Evolutionary conservation across 2,797 vertebrate genomes (phyloP).

Genomic region (Tadarida brasiliensis): DNA sequence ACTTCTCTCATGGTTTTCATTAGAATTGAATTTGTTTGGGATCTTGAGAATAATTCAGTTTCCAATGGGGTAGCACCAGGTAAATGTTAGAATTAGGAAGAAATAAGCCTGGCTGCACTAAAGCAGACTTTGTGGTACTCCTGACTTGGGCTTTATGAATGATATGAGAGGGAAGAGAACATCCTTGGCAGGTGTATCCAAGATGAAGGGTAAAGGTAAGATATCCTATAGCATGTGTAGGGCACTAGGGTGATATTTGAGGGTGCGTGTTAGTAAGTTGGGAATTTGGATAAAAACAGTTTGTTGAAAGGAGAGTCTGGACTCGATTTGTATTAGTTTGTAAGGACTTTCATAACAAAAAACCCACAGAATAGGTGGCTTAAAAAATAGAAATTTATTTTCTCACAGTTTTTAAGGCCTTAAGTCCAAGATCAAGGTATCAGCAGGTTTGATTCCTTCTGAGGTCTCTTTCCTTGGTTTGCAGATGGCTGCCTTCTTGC

Average conservation of each 20-base stretch:
- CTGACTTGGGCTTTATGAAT: not conserved
- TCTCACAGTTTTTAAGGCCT: not conserved
- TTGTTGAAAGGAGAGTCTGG: not conserved
- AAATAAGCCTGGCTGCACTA: not conserved
- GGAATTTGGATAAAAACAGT: not conserved
- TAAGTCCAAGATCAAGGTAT: not conserved
- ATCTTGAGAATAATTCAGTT: not conserved
- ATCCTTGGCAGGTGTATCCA: not conserved
- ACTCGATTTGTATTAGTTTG: not conserved
- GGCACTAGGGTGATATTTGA: not conserved
- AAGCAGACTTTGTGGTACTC: not conserved
- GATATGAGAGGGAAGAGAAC: not conserved
- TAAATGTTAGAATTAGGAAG: not conserved
- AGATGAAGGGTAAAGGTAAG: not conserved
- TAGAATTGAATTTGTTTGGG: not conserved
- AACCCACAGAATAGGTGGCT: not conserved
- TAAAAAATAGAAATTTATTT: not conserved
- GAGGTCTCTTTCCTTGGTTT: not conserved
- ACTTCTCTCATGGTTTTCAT: not conserved
- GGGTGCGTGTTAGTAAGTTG: rapidly evolving
- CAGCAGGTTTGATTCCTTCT: not conserved
- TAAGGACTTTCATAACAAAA: not conserved
- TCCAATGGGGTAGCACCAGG: not conserved
- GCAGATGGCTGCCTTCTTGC: not conserved
- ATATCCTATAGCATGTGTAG: rapidly evolving